Evolutionary conservation across 2,888 invertebrate species (phyloP).

Genomic region (Strigamia transsilvanica): DNA sequence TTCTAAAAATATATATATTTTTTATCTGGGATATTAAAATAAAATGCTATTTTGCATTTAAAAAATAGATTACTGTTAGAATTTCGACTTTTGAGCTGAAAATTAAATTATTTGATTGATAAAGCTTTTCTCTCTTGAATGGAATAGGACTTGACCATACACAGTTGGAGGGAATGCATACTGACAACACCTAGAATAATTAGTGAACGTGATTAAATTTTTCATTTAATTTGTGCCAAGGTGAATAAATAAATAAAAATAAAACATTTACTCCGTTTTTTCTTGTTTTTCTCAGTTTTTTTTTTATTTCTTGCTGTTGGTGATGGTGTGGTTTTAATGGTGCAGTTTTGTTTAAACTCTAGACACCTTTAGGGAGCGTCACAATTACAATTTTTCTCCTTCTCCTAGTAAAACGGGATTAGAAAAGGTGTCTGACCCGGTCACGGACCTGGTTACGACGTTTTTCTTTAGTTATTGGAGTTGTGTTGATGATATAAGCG

Average conservation of each 20-base stretch:
- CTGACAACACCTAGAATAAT: not conserved
- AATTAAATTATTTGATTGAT: too few relatives aligned
- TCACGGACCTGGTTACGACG: not conserved
- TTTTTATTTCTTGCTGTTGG: not conserved
- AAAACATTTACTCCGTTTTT: not conserved
- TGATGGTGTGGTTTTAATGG: not conserved
- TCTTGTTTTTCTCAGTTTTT: not conserved
- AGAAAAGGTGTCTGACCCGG: conserved; percentile 15
- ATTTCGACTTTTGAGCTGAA: too few relatives aligned
- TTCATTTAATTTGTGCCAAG: not conserved
- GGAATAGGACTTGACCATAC: conserved; percentile 11
- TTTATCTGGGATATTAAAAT: too few relatives aligned
- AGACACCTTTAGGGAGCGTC: conserved; percentile 18
- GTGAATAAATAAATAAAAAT: not conserved
- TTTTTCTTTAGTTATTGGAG: not conserved
- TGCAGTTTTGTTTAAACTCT: not conserved
- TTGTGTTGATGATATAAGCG: not conserved
- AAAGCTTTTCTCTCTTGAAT: not conserved
- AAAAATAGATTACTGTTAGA: too few relatives aligned
- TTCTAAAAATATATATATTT: too few relatives aligned
- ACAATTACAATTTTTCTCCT: conserved; percentile 2
- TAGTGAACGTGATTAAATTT: not conserved
- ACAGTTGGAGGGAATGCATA: not conserved
- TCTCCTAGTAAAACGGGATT: not conserved
- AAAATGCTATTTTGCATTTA: too few relatives aligned